phyloP scores from a whole-genome alignment of 2,113 vertebrate genomes.

The Verasper variegatus region DNA sequence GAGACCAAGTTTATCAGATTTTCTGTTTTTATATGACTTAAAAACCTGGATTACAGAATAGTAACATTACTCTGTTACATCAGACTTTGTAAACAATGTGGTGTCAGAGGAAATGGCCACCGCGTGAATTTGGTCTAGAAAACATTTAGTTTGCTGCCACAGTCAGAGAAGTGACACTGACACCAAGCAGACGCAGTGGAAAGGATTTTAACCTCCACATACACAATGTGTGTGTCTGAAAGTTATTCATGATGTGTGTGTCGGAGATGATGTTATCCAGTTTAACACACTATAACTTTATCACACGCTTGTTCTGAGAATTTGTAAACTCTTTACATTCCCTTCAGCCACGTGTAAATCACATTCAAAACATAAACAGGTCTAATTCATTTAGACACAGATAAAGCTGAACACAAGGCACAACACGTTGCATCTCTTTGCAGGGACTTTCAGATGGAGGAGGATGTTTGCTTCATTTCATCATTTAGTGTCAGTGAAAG shows the following conservation, averaged over 20 bases:
- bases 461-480: neutral
- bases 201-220: neutral
- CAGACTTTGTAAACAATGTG: no score
- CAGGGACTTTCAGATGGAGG: neutral
- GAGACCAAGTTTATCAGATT: no score
- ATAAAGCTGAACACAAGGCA: neutral
- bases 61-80: no score
- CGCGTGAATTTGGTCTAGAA: no score
- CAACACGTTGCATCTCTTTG: neutral
- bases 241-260: neutral
- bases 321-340: neutral
- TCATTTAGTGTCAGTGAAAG: neutral
- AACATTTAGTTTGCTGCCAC: neutral
- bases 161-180: neutral
- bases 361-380: neutral
- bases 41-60: no score
- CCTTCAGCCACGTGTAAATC: neutral
- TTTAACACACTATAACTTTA: neutral
- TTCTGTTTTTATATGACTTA: no score
- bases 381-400: neutral
- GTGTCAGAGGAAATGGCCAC: no score
- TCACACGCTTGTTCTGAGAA: neutral
- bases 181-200: no score
- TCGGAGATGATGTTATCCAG: neutral
- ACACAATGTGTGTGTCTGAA: neutral